Conservation (phyloP, 2,113 vertebrate species). For the Aspidoscelis tigris region DNA sequence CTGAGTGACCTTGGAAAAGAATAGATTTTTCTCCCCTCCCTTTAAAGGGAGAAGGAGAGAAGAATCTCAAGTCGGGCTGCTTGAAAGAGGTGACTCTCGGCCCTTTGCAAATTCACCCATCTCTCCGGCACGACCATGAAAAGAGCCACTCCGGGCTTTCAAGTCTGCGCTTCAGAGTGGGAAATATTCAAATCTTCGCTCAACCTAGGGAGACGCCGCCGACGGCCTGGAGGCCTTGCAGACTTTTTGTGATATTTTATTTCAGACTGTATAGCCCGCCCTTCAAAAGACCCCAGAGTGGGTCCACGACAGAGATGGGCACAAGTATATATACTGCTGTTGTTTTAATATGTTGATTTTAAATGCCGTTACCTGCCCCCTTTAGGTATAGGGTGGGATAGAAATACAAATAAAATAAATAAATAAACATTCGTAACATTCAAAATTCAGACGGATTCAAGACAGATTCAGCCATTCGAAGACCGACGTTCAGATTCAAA, state of each 20-base stretch:
- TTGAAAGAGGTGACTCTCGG: slow-evolving; percentile 68
- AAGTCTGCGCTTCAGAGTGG: slow-evolving; percentile 53
- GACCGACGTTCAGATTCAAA: too few relatives aligned
- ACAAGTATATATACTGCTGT: too few relatives aligned
- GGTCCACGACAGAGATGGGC: too few relatives aligned
- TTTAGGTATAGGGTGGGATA: too few relatives aligned
- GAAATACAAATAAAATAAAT: too few relatives aligned
- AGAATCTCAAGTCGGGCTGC: slow-evolving; percentile 52
- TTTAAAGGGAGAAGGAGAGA: background rate
- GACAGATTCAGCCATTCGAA: too few relatives aligned
- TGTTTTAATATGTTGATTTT: too few relatives aligned
- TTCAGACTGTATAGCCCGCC: too few relatives aligned
- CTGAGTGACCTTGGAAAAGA: slow-evolving; percentile 71
- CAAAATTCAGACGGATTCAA: too few relatives aligned
- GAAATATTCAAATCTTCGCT: slow-evolving; percentile 63
- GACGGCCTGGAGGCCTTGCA: slow-evolving; percentile 57
- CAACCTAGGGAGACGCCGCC: slow-evolving; percentile 51
- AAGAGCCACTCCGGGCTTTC: slow-evolving; percentile 65
- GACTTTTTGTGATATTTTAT: slow-evolving; percentile 17
- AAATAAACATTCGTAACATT: too few relatives aligned
- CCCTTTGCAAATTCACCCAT: slow-evolving; percentile 47
- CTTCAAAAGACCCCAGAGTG: too few relatives aligned
- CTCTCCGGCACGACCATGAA: slow-evolving; percentile 46
- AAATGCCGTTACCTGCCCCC: too few relatives aligned
- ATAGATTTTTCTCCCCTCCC: slow-evolving; percentile 51